These are phyloP conservation scores for Peribatodes rhomboidaria DNA, from an alignment of 2,888 invertebrate genomes.

Conservation along the genomic window DNA sequence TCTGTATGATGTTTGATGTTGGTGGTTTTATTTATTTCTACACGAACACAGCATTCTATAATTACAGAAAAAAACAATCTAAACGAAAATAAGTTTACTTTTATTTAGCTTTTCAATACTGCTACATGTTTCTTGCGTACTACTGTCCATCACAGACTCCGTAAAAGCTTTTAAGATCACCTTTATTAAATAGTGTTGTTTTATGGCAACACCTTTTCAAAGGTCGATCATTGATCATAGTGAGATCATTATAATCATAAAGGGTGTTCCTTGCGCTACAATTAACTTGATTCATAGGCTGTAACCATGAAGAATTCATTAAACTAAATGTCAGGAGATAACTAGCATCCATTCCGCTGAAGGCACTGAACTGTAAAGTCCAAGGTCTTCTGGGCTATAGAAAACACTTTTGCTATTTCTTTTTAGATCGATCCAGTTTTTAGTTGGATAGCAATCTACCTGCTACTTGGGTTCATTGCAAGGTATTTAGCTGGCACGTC, in stretches of 20 bases:
- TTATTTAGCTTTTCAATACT: background rate
- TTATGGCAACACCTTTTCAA: constrained; percentile 36
- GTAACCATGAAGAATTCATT: constrained; percentile 27
- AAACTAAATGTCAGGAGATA: constrained; percentile 35
- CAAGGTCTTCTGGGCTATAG: constrained; percentile 41
- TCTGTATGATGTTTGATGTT: no score
- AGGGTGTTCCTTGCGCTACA: constrained; percentile 17
- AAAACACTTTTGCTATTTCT: constrained; percentile 28
- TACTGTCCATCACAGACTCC: background rate
- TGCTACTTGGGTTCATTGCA: background rate
- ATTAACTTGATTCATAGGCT: constrained; percentile 28
- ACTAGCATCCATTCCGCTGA: constrained; percentile 21
- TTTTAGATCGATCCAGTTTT: constrained; percentile 29
- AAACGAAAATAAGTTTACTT: background rate
- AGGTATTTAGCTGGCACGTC: background rate
- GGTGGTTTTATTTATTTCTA: no score
- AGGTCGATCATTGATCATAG: constrained; percentile 30
- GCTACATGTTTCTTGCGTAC: background rate
- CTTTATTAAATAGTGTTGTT: background rate
- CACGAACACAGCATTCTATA: no score
- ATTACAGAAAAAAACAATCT: no score
- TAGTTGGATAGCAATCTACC: constrained; percentile 1
- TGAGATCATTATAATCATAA: constrained; percentile 29
- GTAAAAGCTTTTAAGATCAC: background rate
- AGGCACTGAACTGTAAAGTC: constrained; percentile 41